These are phyloP conservation scores for Forbesichthys agassizii DNA, from an alignment of 2,113 vertebrate species.

Conservation along the genomic window DNA sequence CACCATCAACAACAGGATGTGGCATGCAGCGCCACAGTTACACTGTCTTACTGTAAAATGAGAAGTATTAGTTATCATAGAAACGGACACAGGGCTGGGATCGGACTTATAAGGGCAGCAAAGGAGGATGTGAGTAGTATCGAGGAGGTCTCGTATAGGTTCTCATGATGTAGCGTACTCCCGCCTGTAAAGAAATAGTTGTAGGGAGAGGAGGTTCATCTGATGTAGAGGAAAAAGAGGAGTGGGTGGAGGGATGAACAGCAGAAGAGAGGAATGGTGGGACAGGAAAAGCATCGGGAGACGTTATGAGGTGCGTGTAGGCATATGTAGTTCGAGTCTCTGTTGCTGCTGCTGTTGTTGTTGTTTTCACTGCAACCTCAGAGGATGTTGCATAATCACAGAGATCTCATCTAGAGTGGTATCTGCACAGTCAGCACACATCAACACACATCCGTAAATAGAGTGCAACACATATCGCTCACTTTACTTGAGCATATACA, in stretches of 20 bases:
- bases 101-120: no score
- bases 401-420: background rate
- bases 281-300: background rate
- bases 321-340: background rate
- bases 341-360: background rate
- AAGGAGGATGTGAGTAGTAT: no score
- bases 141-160: conserved; percentile 19
- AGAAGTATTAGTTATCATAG: no score
- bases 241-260: background rate
- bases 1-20: no score
- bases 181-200: conserved; percentile 39
- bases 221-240: conserved; percentile 3
- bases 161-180: conserved; percentile 67
- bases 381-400: background rate
- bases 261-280: conserved; percentile 3
- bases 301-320: no score
- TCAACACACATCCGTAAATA: background rate
- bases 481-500: background rate
- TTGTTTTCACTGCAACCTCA: background rate
- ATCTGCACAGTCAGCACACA: background rate
- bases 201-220: conserved; percentile 19
- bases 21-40: no score
- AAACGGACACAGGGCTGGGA: no score
- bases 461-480: background rate
- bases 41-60: no score